phyloP scores from a whole-genome alignment of 2,888 invertebrate species.

The Catocala fraxini region DNA sequence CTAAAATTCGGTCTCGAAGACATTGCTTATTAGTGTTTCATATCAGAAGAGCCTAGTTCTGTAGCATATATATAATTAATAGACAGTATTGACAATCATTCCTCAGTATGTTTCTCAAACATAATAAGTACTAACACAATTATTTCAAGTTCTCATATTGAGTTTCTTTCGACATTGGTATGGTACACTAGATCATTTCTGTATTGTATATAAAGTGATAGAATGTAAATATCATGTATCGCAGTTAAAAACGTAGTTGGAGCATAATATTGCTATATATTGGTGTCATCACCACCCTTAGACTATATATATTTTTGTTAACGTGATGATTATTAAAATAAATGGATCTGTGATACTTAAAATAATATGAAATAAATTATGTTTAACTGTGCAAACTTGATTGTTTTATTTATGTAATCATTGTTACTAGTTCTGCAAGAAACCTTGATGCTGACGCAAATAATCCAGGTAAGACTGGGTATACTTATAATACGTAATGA shows the following conservation, averaged over 20 bases:
- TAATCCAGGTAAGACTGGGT: too few relatives aligned
- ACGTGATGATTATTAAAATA: conserved; percentile 86
- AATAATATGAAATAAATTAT: conserved; percentile 87
- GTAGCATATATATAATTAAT: too few relatives aligned
- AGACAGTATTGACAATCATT: too few relatives aligned
- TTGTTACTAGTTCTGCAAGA: too few relatives aligned
- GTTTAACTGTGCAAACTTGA: conserved; percentile 80
- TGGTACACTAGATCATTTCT: conserved; percentile 35
- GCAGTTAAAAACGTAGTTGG: conserved; percentile 59
- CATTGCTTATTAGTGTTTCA: too few relatives aligned
- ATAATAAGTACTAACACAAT: too few relatives aligned
- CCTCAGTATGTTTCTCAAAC: too few relatives aligned
- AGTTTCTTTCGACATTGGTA: conserved; percentile 7
- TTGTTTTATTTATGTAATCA: conserved; percentile 53
- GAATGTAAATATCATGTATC: conserved; percentile 78
- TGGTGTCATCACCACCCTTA: conserved; percentile 72
- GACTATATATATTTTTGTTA: conserved; percentile 87
- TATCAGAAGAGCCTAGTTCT: too few relatives aligned
- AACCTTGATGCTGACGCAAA: too few relatives aligned
- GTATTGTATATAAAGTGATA: conserved; percentile 76
- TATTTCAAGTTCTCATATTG: background rate
- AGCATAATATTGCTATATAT: conserved; percentile 73
- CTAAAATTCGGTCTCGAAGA: too few relatives aligned
- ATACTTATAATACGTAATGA: too few relatives aligned
- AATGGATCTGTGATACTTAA: conserved; percentile 87